Conservation (phyloP, 2,113 vertebrate species). For the Nothobranchius furzeri region DNA sequence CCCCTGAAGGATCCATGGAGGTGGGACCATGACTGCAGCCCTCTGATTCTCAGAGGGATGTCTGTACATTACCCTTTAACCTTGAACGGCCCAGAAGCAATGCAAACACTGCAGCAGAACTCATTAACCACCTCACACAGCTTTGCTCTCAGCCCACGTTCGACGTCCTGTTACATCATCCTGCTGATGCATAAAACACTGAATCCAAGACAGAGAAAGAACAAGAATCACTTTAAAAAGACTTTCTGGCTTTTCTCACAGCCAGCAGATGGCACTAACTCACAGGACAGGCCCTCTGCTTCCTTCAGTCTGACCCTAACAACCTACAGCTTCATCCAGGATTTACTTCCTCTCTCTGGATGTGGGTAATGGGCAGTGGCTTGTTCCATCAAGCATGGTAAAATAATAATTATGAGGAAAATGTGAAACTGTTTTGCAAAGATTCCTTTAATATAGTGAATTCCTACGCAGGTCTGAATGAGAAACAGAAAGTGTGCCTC, state of each 20-base stretch:
- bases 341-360: too few relatives aligned
- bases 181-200: too few relatives aligned
- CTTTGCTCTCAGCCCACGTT: background rate
- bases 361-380: too few relatives aligned
- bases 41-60: background rate
- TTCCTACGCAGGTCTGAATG: background rate
- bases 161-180: too few relatives aligned
- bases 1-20: background rate
- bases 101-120: background rate
- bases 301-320: background rate
- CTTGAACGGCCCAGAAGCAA: background rate
- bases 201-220: background rate
- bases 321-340: background rate
- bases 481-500: too few relatives aligned
- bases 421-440: too few relatives aligned
- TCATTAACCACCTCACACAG: background rate
- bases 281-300: conserved; percentile 29
- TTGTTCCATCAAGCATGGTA: background rate
- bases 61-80: background rate
- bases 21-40: too few relatives aligned
- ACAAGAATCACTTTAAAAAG: background rate
- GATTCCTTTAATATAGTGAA: background rate
- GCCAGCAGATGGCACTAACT: conserved; percentile 78
- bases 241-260: background rate
- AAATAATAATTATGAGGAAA: background rate